phyloP scores from a whole-genome alignment of 2,797 vertebrate genomes.

The Rachycentron canadum region DNA sequence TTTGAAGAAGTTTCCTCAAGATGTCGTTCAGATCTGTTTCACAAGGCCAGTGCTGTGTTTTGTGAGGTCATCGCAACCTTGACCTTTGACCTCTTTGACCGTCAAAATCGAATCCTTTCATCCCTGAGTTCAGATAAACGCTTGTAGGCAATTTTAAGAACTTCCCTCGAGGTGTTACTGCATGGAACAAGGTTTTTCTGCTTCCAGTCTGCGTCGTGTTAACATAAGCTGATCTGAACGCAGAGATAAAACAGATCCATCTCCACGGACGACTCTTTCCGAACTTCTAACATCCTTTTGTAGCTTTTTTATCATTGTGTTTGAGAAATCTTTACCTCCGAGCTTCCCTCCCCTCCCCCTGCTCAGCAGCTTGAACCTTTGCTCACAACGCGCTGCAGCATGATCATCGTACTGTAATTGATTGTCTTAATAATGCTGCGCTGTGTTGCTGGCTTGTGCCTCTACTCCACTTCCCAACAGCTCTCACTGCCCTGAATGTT shows the following conservation, averaged over 20 bases:
- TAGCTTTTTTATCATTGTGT: background rate
- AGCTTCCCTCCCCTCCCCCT: background rate
- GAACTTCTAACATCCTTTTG: background rate
- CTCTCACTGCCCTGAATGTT: conserved; percentile 68
- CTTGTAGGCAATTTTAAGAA: too few species aligned
- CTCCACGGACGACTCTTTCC: background rate
- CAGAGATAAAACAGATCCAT: background rate
- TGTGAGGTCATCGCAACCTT: too few species aligned
- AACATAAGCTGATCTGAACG: too few species aligned
- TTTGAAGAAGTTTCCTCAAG: too few species aligned
- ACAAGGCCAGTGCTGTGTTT: too few species aligned
- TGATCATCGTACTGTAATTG: conserved; percentile 57
- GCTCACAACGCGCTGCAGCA: conserved; percentile 40
- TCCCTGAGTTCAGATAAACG: too few species aligned
- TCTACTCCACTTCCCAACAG: conserved; percentile 52
- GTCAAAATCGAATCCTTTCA: too few species aligned
- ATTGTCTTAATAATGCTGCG: conserved; percentile 74
- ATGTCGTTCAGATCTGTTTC: too few species aligned
- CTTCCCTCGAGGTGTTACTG: too few species aligned
- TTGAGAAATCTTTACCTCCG: background rate
- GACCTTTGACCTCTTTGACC: too few species aligned
- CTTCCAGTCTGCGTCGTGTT: too few species aligned
- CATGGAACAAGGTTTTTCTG: too few species aligned
- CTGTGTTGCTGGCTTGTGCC: conserved; percentile 64
- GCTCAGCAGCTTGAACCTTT: conserved; percentile 6